A percentile compares a stretch with the other conserved stretches of the same genome.
These are phyloP conservation scores for Nipponacmea schrenckii DNA, from an alignment of 2,888 invertebrate genomes.

Conservation along the genomic window DNA sequence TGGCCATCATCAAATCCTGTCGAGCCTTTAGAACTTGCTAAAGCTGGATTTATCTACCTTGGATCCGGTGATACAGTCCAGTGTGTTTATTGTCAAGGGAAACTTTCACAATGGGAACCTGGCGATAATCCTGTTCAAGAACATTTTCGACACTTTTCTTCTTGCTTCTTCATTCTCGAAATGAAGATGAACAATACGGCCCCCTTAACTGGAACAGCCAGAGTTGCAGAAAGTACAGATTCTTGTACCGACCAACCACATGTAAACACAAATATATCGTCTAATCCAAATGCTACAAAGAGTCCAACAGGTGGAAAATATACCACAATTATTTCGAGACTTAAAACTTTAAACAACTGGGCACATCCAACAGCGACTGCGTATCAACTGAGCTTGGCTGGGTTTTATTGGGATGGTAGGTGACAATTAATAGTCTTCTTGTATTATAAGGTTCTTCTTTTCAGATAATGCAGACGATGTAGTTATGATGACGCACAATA, in stretches of 20 bases:
- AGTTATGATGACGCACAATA: too few species aligned
- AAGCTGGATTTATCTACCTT: conserved; percentile 22
- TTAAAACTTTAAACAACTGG: background rate
- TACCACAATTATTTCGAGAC: background rate
- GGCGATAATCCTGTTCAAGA: too few species aligned
- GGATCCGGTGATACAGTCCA: background rate
- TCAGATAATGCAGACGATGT: too few species aligned
- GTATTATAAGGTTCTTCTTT: too few species aligned
- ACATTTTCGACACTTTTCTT: too few species aligned
- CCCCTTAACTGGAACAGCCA: too few species aligned
- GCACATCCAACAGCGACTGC: background rate
- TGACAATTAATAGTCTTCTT: background rate
- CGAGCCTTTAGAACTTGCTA: background rate
- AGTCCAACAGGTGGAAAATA: background rate
- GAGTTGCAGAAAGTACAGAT: too few species aligned
- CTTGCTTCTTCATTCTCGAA: too few species aligned
- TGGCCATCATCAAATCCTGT: conserved; percentile 12
- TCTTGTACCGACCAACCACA: too few species aligned
- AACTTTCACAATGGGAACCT: too few species aligned
- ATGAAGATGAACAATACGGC: too few species aligned
- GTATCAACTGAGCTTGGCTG: background rate
- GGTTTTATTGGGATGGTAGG: background rate
- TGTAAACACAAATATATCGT: background rate
- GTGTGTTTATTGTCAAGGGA: too few species aligned
- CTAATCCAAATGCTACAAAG: background rate